A percentile compares a stretch with the other conserved stretches of the same genome.
These are phyloP conservation scores for Bucorvus abyssinicus DNA, from an alignment of 2,797 vertebrate species.

Conservation along the genomic window DNA sequence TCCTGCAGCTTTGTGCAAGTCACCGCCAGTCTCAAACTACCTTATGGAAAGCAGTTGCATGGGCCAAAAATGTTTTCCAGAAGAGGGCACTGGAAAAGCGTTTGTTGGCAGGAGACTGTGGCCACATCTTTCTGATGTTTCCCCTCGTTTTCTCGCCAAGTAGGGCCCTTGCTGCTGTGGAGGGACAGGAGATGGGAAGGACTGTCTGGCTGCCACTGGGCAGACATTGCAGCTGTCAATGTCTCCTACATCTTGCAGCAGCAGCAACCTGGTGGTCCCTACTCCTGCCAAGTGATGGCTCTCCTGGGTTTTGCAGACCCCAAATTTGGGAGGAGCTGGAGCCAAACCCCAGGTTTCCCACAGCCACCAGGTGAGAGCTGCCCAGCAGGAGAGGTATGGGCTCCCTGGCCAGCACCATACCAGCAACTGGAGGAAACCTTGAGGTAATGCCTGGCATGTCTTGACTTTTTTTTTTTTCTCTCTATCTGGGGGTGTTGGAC, in stretches of 20 bases:
- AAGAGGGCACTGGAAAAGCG: conserved; percentile 69
- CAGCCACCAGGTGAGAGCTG: neutral
- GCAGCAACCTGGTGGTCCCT: neutral
- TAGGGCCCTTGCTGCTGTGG: neutral
- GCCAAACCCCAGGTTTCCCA: neutral
- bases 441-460: neutral
- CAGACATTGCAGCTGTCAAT: no score
- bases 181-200: neutral
- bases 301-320: neutral
- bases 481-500: neutral
- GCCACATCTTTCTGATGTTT: neutral
- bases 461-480: neutral
- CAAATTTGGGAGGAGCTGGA: neutral
- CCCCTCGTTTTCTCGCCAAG: neutral
- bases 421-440: neutral
- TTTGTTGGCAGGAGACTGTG: conserved; percentile 6
- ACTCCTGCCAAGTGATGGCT: neutral
- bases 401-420: neutral
- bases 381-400: fast-evolving
- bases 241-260: neutral
- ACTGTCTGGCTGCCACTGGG: neutral
- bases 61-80: conserved; percentile 53
- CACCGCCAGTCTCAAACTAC: neutral
- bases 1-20: neutral
- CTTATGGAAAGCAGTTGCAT: neutral